Evolutionary conservation across 2,797 vertebrate species (phyloP).

Genomic region (Nannoperca australis): DNA sequence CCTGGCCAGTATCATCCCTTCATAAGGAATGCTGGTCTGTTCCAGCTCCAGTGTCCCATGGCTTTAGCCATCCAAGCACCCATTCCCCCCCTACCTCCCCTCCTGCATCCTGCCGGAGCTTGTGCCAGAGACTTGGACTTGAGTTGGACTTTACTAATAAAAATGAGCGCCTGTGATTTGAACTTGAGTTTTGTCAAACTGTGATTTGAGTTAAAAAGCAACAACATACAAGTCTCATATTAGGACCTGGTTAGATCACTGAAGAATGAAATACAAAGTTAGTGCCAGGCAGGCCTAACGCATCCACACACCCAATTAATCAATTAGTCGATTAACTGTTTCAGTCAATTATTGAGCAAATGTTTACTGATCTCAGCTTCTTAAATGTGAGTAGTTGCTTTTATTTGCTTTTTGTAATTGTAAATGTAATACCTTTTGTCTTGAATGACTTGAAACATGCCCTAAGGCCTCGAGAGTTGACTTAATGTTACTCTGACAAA

Average conservation of each 20-base stretch:
- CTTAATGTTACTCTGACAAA: not conserved
- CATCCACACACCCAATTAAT: not conserved
- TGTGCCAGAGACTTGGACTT: not conserved
- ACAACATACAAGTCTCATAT: not conserved
- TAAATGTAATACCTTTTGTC: not conserved
- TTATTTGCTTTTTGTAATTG: not conserved
- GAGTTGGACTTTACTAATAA: conserved; percentile 2
- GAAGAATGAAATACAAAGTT: not conserved
- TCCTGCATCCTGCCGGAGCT: conserved; percentile 63
- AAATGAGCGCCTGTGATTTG: not conserved
- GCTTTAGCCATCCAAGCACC: conserved; percentile 59
- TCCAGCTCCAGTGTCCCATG: conserved; percentile 64
- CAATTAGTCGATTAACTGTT: not conserved
- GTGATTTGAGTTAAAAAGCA: not conserved
- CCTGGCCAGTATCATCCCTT: conserved; percentile 81
- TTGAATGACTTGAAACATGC: not conserved
- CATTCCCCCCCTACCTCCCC: conserved; percentile 49
- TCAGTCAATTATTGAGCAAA: not conserved
- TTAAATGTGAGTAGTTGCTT: not conserved
- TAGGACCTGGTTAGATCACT: not conserved
- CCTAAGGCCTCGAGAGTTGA: not conserved
- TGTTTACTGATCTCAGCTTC: not conserved
- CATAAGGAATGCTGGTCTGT: conserved; percentile 84
- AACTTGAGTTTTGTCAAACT: not conserved
- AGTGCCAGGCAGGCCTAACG: not conserved